Evolutionary conservation across 2,888 invertebrate species (phyloP).

Genomic region (Rhynchonema sp.): DNA sequence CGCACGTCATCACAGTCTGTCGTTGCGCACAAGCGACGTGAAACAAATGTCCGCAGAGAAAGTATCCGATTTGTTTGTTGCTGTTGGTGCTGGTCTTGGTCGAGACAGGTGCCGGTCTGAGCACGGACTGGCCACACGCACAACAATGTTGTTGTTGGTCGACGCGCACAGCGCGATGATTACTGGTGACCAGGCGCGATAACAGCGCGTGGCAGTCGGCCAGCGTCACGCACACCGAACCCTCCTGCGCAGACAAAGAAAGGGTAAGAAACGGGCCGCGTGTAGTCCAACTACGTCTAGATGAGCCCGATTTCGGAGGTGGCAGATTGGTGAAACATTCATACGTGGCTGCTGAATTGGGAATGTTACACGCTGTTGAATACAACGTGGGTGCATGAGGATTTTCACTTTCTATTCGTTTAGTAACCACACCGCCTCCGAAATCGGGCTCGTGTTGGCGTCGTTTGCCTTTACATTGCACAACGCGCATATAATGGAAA

Average conservation of each 20-base stretch:
- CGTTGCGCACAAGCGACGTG: background rate
- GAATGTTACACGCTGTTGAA: no score
- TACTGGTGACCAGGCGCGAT: background rate
- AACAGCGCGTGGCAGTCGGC: background rate
- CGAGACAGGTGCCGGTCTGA: background rate
- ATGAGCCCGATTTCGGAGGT: background rate
- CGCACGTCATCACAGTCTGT: background rate
- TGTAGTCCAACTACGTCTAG: background rate
- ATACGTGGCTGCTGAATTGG: no score
- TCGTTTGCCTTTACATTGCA: no score
- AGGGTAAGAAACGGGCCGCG: background rate
- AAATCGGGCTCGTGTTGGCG: no score
- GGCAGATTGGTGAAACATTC: no score
- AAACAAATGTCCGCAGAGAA: background rate
- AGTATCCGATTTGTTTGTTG: background rate
- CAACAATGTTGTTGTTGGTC: background rate
- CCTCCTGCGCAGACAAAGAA: background rate
- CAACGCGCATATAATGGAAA: no score
- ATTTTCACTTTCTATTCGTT: no score
- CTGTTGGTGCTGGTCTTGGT: background rate
- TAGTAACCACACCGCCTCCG: no score
- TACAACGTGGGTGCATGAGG: no score
- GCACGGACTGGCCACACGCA: background rate
- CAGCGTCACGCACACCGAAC: background rate
- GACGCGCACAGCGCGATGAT: background rate